A percentile compares a stretch with the other conserved stretches of the same genome.
Conservation (phyloP, 1,140 invertebrate genomes). For the Eriocheir sinensis region DNA sequence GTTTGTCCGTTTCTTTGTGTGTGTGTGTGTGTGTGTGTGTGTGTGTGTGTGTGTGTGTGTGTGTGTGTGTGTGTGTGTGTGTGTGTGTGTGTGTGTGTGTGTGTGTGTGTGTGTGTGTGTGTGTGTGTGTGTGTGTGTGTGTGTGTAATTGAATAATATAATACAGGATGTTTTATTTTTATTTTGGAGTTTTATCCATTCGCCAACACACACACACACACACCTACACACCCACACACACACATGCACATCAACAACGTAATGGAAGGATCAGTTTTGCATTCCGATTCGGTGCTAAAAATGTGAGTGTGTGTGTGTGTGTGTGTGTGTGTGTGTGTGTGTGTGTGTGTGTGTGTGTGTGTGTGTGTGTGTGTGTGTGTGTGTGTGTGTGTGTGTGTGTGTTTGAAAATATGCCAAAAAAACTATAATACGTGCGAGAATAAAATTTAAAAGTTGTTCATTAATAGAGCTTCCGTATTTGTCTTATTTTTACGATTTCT, state of each 20-base stretch:
- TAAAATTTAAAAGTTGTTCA: neutral
- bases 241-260: neutral
- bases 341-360: slow-evolving; percentile 33
- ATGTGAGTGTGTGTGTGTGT: neutral
- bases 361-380: slow-evolving; percentile 24
- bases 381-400: neutral
- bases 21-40: too few relatives aligned
- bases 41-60: too few relatives aligned
- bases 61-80: too few relatives aligned
- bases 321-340: slow-evolving; percentile 12
- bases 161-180: too few relatives aligned
- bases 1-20: too few relatives aligned
- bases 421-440: too few relatives aligned
- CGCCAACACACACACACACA: slow-evolving; percentile 23
- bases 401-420: neutral
- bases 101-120: too few relatives aligned
- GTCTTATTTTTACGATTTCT: neutral
- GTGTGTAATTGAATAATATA: too few relatives aligned
- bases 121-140: too few relatives aligned
- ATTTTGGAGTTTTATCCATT: neutral
- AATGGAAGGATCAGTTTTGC: neutral
- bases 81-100: too few relatives aligned
- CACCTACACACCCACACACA: neutral
- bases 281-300: too few relatives aligned
- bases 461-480: neutral